Percentiles rank a stretch among this genome's conserved stretches.
phyloP scores from a whole-genome alignment of 53 echinoderm and acorn worm species.

The Holothuria leucospilota region DNA sequence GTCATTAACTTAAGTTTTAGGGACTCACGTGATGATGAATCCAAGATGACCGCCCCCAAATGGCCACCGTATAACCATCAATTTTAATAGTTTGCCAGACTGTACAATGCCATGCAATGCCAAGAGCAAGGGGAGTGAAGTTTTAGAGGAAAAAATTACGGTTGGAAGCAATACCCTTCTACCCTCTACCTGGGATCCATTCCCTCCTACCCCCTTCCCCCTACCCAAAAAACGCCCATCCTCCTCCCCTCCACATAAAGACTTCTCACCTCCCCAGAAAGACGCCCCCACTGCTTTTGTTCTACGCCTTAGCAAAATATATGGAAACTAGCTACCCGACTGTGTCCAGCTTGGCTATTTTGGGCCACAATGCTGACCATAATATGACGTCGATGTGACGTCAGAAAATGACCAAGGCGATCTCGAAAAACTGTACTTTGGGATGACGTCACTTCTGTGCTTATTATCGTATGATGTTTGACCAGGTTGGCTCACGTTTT shows the following conservation, averaged over 20 bases:
- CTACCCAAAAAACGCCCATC: too few species aligned
- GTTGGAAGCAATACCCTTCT: too few species aligned
- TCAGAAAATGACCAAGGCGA: background rate
- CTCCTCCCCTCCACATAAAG: background rate
- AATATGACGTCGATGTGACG: background rate
- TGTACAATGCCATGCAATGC: constrained; percentile 3
- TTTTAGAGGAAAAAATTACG: background rate
- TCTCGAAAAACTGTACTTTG: background rate
- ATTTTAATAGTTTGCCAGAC: too few species aligned
- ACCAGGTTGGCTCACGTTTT: too few species aligned
- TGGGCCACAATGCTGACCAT: background rate
- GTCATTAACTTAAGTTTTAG: too few species aligned
- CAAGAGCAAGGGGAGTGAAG: background rate
- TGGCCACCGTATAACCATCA: background rate
- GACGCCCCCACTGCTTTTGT: background rate
- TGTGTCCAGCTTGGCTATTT: too few species aligned
- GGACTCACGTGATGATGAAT: background rate
- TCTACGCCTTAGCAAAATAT: constrained; percentile 4
- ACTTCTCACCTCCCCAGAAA: background rate
- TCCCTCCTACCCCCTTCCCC: too few species aligned
- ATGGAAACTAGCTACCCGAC: too few species aligned
- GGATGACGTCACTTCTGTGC: background rate
- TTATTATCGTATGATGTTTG: too few species aligned
- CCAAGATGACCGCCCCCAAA: background rate
- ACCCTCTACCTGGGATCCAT: too few species aligned